Evolutionary conservation across 2,797 vertebrate species (phyloP).

Genomic region (Spheniscus humboldti): DNA sequence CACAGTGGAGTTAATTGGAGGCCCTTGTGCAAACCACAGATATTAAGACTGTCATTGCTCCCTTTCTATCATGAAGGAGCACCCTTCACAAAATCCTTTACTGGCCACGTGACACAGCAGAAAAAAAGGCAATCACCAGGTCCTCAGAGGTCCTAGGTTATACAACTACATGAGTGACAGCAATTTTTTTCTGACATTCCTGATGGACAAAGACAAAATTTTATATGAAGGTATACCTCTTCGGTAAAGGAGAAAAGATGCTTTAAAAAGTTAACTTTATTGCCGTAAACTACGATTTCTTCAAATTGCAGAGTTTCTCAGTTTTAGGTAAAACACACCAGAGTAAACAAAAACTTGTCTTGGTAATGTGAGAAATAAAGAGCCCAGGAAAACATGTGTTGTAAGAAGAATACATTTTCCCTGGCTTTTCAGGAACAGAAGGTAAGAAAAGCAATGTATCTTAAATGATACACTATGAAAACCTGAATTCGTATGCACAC

Average conservation of each 20-base stretch:
- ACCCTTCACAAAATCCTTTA: background rate
- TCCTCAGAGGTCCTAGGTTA: background rate
- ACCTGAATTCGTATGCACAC: background rate
- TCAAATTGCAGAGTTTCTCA: background rate
- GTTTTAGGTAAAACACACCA: background rate
- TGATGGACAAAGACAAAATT: background rate
- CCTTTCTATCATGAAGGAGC: background rate
- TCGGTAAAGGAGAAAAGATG: background rate
- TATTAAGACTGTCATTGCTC: background rate
- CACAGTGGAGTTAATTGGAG: background rate
- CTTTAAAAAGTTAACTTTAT: background rate
- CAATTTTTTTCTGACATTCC: slow-evolving; percentile 34
- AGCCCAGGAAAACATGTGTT: background rate
- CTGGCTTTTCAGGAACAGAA: background rate
- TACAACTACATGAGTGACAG: slow-evolving; percentile 38
- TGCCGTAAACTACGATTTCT: background rate
- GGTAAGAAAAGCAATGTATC: background rate
- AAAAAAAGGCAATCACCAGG: background rate
- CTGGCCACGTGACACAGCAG: background rate
- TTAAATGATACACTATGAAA: background rate
- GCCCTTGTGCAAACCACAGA: background rate
- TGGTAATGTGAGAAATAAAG: background rate
- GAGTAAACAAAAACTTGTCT: background rate
- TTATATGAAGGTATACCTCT: background rate
- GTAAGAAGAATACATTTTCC: background rate